Evolutionary conservation across 1,140 invertebrate species (phyloP), one percentile per base, ranked within the genome.

Genomic region (Bombus superbus): DNA sequence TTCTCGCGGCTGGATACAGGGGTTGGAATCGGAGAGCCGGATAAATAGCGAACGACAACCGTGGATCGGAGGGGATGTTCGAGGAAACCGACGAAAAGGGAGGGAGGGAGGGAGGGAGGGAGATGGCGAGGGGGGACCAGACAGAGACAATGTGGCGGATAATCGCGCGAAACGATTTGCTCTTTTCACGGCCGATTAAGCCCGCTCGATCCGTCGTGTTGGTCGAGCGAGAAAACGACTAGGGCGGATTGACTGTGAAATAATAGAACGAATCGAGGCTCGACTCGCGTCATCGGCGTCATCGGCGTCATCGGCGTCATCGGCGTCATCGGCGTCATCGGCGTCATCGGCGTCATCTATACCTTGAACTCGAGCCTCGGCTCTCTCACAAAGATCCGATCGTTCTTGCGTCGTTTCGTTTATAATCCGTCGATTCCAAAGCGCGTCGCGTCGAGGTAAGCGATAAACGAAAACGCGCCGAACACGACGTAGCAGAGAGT

Each of bases 181-280:
- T 94, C 92, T 94, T 92, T 94, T 95, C 92, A 94, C 92, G 92
- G 88, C 92, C 93, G 94, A 95, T 95, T 94, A 93, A 94, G 87
- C 90, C 87, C 82, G 93, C 94, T 53, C 18, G 92, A 94, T 94
- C 93, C 91, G 93, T 94, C 91, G 86, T 91, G 93, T 94, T 92
- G 86, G 79, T 77, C 83, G 76, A 82, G 80, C 84, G 87, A 76
- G 85, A 74, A 81, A 79, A 62, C 82, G 77, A 53, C 40, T 22
- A 40, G 88, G 73, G 76, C 73, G 86, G 76, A 89, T 66, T 32
- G 57, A 64, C 53, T 84, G 80, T 83, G 87, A 91, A 90, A 84
- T 75, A 69, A 90, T 79, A 86, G 75, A 53, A 53, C 35, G 40
- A 59, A 57, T 81, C 57, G 59, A 44, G 44, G 62, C 2, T 40